Base-by-base conservation (phyloP, 1,140 invertebrate genomes). In the Neotoxoptera formosana region DNA sequence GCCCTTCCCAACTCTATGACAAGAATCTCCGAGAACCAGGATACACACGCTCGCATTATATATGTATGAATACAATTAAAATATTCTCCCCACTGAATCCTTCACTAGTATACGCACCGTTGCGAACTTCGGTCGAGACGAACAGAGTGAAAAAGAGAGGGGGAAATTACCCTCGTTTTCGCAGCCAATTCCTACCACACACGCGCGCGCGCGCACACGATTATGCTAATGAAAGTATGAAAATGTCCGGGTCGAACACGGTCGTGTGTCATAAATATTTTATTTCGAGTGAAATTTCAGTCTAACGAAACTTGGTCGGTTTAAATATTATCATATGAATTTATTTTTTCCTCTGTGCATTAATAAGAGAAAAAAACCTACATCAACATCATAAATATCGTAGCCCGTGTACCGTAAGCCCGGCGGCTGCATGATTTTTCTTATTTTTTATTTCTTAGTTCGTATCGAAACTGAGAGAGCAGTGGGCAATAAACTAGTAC, bases 251-350 rank as follows among this genome's bases (percentile, higher is more conserved):
- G 90, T 91, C 48, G 51, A n/a, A 76, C 60, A 76, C n/a, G 90
- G 41, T 91, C 60, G 91, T 93, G 47, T 93, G 25, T 93, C 48
- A 86, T 93, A 93, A 93, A 93, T 93, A 93, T 81, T 91, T 91
- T 91, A 91, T 91, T 91, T 91, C n/a, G 25, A 91, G 90, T 25
- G 67, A 91, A 91, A 48, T 81, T 91, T 36, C 41, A 91, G 9
- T 48, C 20, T 76, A 91, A 76, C 60, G 14, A 76, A 91, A 91
- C 88, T 89, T 25, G 23, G 89, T n/a, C 41, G 53, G 25, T 60
- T 90, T n/a, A 67, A 60, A 67, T 67, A 90, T 90, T 30, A 90
- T 67, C 36, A 90, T 25, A 56, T 90, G 36, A 45, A 41, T 41
- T 90, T 45, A 90, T 90, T 90, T 89, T 89, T 53, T 51, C 47